Conservation (phyloP, 2,797 vertebrate species). For the Lacerta viridis region DNA sequence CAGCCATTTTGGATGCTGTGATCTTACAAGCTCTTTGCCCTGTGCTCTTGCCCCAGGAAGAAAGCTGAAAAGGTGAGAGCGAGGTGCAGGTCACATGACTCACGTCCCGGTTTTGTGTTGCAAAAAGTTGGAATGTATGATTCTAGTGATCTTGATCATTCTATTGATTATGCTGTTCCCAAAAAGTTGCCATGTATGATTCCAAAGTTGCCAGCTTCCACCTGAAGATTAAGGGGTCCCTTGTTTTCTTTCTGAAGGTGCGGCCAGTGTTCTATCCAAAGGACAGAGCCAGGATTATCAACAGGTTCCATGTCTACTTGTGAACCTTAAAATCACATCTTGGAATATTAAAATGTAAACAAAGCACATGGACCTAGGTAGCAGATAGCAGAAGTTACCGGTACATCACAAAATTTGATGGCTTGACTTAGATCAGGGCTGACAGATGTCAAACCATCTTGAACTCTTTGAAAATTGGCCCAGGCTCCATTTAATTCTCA, state of each 20-base stretch:
- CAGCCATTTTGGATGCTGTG: too few relatives aligned
- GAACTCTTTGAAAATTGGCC: background rate
- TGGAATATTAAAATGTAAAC: background rate
- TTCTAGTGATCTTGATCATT: background rate
- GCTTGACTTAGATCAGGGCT: background rate
- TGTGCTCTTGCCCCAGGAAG: too few relatives aligned
- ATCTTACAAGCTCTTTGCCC: too few relatives aligned
- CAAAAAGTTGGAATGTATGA: too few relatives aligned
- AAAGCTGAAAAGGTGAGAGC: too few relatives aligned
- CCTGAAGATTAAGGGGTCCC: background rate
- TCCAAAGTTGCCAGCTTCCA: background rate
- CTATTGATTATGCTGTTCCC: background rate
- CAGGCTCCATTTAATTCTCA: background rate
- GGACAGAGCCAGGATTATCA: background rate
- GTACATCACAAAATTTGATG: background rate
- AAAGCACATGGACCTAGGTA: conserved; percentile 5
- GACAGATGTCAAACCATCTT: background rate
- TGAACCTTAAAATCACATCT: background rate
- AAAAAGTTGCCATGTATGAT: too few relatives aligned
- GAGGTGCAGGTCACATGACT: too few relatives aligned
- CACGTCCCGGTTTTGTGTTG: too few relatives aligned
- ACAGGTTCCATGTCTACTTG: background rate
- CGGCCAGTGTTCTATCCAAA: background rate
- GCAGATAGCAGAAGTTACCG: background rate
- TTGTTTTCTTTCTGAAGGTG: background rate